Evolutionary conservation across 2,888 invertebrate species (phyloP).

Genomic region (Macaria liturata): DNA sequence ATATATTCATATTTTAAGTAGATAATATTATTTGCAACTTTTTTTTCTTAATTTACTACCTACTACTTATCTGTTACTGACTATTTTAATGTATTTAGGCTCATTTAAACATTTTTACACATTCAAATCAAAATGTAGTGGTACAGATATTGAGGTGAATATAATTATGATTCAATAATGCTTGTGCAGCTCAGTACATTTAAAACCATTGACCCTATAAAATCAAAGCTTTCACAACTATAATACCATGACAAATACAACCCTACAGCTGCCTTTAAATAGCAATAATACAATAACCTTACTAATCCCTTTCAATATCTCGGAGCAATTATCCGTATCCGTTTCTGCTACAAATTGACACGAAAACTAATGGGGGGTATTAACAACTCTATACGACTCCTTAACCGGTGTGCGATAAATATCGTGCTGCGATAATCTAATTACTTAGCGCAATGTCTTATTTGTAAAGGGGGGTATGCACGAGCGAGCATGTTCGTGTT

Average conservation of each 20-base stretch:
- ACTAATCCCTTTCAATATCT: slow-evolving; percentile 40
- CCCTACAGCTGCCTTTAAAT: slow-evolving; percentile 19
- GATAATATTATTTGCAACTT: too few relatives aligned
- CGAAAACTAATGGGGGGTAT: slow-evolving; percentile 49
- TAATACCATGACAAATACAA: slow-evolving; percentile 14
- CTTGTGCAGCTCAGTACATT: too few relatives aligned
- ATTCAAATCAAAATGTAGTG: too few relatives aligned
- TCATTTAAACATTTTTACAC: too few relatives aligned
- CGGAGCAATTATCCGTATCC: slow-evolving; percentile 54
- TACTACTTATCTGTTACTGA: too few relatives aligned
- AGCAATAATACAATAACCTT: slow-evolving; percentile 11
- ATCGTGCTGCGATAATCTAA: slow-evolving; percentile 75
- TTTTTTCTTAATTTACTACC: too few relatives aligned
- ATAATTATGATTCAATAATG: too few relatives aligned
- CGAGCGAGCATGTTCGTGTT: too few relatives aligned
- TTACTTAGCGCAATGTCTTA: slow-evolving; percentile 80
- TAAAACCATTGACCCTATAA: too few relatives aligned
- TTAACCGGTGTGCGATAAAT: slow-evolving; percentile 46
- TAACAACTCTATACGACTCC: slow-evolving; percentile 52
- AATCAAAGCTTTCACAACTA: not conserved
- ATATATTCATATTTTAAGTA: too few relatives aligned
- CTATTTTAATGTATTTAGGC: too few relatives aligned
- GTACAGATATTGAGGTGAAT: too few relatives aligned
- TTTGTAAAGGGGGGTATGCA: slow-evolving; percentile 48
- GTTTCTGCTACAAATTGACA: slow-evolving; percentile 53